phyloP scores from a whole-genome alignment of 2,888 invertebrate genomes.

The Hypsopygia costalis region DNA sequence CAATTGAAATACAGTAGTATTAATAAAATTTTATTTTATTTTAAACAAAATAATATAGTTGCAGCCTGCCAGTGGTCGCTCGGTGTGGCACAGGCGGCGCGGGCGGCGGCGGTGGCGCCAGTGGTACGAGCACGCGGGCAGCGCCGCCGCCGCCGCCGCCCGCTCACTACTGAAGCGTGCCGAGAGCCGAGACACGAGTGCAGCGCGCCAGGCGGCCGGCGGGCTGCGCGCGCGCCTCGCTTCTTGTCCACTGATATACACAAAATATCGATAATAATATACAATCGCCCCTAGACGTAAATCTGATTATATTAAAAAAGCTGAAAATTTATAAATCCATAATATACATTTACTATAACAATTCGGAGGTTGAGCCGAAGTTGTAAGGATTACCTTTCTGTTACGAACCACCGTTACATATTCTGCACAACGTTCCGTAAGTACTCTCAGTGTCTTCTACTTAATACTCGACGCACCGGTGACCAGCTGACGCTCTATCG shows the following conservation, averaged over 20 bases:
- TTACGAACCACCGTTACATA: slow-evolving; percentile 44
- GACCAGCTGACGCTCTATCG: slow-evolving; percentile 18
- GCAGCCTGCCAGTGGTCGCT: slow-evolving; percentile 52
- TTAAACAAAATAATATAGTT: slow-evolving; percentile 74
- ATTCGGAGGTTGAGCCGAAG: slow-evolving; percentile 36
- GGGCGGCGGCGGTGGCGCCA: slow-evolving; percentile 22
- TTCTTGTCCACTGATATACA: slow-evolving; percentile 58
- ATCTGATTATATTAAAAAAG: slow-evolving; percentile 72
- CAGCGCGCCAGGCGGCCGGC: slow-evolving; percentile 22
- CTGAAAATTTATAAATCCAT: slow-evolving; percentile 71
- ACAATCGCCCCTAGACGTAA: slow-evolving; percentile 55
- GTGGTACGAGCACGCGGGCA: slow-evolving; percentile 34
- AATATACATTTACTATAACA: slow-evolving; percentile 65
- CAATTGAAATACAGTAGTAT: slow-evolving; percentile 26
- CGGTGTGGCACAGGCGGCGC: slow-evolving; percentile 27
- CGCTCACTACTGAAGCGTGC: slow-evolving; percentile 5
- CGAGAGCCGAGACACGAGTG: slow-evolving; percentile 24
- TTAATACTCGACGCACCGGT: slow-evolving; percentile 33
- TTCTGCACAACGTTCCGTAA: slow-evolving; percentile 48
- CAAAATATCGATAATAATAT: slow-evolving; percentile 63
- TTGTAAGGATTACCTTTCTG: slow-evolving; percentile 27
- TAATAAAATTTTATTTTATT: slow-evolving; percentile 70
- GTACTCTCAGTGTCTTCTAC: slow-evolving; percentile 54
- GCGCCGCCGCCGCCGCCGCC: slow-evolving; percentile 22
- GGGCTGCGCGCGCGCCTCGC: slow-evolving; percentile 51